Evolutionary conservation across 2,113 vertebrate species (phyloP).

Genomic region (Butorides virescens): DNA sequence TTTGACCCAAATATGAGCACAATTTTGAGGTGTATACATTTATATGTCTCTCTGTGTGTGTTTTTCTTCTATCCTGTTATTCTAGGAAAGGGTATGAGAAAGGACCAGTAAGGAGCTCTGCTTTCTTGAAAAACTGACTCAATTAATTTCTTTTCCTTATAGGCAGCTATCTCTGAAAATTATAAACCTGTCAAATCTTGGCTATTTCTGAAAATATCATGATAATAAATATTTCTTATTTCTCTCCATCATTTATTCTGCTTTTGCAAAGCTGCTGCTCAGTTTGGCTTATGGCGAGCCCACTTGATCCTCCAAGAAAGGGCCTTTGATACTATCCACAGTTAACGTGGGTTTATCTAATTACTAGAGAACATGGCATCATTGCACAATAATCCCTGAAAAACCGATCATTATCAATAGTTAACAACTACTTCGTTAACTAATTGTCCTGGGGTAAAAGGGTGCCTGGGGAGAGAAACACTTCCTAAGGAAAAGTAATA

Average conservation of each 20-base stretch:
- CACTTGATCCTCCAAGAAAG: neutral
- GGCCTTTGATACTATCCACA: constrained; percentile 9
- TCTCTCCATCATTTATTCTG: neutral
- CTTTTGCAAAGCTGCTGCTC: neutral
- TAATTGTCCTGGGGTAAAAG: constrained; percentile 45
- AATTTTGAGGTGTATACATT: neutral
- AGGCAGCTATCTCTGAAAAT: neutral
- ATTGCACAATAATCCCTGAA: constrained; percentile 45
- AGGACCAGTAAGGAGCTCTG: neutral
- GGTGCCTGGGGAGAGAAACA: neutral
- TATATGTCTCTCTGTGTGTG: rapidly evolving
- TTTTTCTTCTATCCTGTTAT: neutral
- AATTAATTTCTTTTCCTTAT: neutral
- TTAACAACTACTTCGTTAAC: constrained; percentile 63
- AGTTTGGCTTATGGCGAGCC: neutral
- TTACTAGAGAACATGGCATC: constrained; percentile 24
- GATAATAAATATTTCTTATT: neutral
- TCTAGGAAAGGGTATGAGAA: neutral
- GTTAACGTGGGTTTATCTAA: constrained; percentile 63
- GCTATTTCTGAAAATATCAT: constrained; percentile 10
- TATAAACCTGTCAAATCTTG: neutral
- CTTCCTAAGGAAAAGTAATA: constrained; percentile 44
- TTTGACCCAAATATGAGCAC: neutral
- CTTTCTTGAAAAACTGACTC: constrained; percentile 1
- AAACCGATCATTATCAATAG: constrained; percentile 69